Evolutionary conservation across 2,888 invertebrate genomes (phyloP).

Genomic region (Eucera pruinosa): DNA sequence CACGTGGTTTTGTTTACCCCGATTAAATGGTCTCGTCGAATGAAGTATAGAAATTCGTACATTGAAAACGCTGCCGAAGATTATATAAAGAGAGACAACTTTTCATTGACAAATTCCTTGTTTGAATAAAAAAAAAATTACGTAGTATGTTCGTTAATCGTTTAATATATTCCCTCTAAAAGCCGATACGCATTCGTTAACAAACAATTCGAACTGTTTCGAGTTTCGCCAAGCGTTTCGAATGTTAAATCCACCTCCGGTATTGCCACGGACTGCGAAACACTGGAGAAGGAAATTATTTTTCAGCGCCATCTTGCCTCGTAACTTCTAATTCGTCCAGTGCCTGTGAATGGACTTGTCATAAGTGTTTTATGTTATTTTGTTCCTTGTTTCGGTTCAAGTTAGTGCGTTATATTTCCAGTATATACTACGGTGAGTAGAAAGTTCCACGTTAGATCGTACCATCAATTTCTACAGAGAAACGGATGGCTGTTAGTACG

Average conservation of each 20-base stretch:
- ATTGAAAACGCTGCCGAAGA: constrained; percentile 30
- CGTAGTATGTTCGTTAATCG: constrained; percentile 18
- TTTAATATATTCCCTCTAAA: not conserved
- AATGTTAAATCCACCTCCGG: constrained; percentile 9
- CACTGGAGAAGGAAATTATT: constrained; percentile 70
- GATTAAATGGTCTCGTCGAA: too few relatives aligned
- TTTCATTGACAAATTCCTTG: constrained; percentile 51
- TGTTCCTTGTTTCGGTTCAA: constrained; percentile 72
- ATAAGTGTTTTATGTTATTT: constrained; percentile 80
- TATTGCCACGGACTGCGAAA: constrained; percentile 20
- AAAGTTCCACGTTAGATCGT: constrained; percentile 1
- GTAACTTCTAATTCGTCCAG: constrained; percentile 79
- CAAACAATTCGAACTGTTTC: not conserved
- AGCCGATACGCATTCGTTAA: not conserved
- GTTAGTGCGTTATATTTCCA: constrained; percentile 73
- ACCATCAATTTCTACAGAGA: not conserved
- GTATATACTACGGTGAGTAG: constrained; percentile 76
- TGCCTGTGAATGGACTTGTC: constrained; percentile 82
- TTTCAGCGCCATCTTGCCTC: constrained; percentile 78
- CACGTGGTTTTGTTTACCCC: too few relatives aligned
- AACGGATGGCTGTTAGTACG: constrained; percentile 1
- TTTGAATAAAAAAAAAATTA: constrained; percentile 25
- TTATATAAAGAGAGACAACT: constrained; percentile 45
- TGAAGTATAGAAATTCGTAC: not conserved
- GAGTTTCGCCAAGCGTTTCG: not conserved